A percentile compares a stretch with the other conserved stretches of the same genome.
Evolutionary conservation across 1,140 invertebrate genomes (phyloP).

Genomic region (Dolichoris vasculosae): DNA sequence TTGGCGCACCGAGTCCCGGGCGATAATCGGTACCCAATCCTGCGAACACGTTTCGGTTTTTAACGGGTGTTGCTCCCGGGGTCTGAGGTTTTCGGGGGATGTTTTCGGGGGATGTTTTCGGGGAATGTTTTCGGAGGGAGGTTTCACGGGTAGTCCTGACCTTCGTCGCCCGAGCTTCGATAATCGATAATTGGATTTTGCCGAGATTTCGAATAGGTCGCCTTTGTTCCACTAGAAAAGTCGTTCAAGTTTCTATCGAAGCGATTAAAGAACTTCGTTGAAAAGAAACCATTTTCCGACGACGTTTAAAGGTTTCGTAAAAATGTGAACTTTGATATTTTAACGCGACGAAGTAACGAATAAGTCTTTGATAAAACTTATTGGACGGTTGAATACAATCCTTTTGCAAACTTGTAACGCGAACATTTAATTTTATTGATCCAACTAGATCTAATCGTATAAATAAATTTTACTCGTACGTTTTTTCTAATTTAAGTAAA

Average conservation of each 20-base stretch:
- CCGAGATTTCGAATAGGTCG: background rate
- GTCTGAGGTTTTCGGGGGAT: background rate
- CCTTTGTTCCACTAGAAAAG: background rate
- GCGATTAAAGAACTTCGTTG: background rate
- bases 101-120: background rate
- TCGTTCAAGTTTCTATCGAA: background rate
- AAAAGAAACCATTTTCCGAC: background rate
- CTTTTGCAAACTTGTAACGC: background rate
- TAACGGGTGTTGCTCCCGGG: background rate
- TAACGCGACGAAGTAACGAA: background rate
- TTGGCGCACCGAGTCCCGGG: conserved; percentile 81
- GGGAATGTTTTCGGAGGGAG: background rate
- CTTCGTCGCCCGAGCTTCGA: background rate
- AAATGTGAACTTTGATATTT: background rate
- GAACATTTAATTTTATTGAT: no score
- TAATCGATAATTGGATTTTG: no score
- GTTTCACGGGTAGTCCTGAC: background rate
- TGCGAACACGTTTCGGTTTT: conserved; percentile 59
- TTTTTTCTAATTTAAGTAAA: no score
- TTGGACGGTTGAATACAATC: background rate
- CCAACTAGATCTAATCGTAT: background rate
- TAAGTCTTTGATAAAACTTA: background rate
- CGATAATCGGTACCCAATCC: conserved; percentile 90
- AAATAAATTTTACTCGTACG: background rate
- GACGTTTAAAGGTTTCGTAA: background rate